phyloP scores from a whole-genome alignment of 2,888 invertebrate species.

The Netelia virgata region DNA sequence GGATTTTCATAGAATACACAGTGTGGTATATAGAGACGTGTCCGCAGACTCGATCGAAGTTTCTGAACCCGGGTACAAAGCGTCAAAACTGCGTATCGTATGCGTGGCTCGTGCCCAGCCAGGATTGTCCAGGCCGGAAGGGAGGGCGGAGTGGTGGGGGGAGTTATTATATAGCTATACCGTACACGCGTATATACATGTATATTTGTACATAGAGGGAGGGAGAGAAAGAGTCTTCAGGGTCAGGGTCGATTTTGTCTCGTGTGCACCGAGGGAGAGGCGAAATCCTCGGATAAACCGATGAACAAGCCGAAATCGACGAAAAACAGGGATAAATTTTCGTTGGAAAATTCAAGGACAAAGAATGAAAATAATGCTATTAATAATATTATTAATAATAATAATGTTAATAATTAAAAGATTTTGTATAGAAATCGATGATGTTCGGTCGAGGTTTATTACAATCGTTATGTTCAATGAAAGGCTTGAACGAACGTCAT shows the following conservation, averaged over 20 bases:
- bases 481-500: too few relatives aligned
- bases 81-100: slow-evolving; percentile 64
- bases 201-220: background rate
- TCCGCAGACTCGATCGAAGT: slow-evolving; percentile 58
- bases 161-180: background rate
- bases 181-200: background rate
- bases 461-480: too few relatives aligned
- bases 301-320: slow-evolving; percentile 33
- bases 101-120: slow-evolving; percentile 65
- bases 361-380: background rate
- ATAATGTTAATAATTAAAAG: too few relatives aligned
- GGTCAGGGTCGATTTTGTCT: slow-evolving; percentile 67
- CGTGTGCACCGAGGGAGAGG: slow-evolving; percentile 27
- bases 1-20: background rate
- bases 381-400: too few relatives aligned
- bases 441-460: too few relatives aligned
- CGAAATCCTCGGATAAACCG: slow-evolving; percentile 3
- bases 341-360: background rate
- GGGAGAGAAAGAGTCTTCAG: slow-evolving; percentile 54
- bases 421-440: too few relatives aligned
- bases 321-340: slow-evolving; percentile 7
- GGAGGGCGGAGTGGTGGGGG: slow-evolving; percentile 13
- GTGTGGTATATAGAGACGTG: background rate
- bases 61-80: slow-evolving; percentile 49
- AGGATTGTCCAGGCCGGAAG: slow-evolving; percentile 47